Evolutionary conservation across 2,797 vertebrate genomes (phyloP).

Genomic region (Margarornis squamiger): DNA sequence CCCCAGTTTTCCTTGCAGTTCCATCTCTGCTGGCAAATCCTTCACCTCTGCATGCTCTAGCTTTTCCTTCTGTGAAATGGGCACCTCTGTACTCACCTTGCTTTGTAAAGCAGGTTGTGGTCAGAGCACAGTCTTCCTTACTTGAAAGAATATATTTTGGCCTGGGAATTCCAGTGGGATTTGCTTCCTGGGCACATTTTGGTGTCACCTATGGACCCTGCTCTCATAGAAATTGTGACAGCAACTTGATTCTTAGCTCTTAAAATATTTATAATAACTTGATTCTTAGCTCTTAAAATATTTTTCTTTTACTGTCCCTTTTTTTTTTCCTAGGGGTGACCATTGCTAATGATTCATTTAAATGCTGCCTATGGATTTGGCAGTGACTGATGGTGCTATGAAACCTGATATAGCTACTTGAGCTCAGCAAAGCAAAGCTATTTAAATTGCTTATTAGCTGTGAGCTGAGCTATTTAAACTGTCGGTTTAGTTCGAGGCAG

Average conservation of each 20-base stretch:
- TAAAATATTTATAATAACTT: not conserved
- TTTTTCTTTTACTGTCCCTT: not conserved
- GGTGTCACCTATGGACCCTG: not conserved
- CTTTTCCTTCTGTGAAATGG: not conserved
- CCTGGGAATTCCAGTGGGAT: not conserved
- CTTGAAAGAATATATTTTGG: not conserved
- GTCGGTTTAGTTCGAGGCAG: slow-evolving; percentile 39
- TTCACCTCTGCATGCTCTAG: not conserved
- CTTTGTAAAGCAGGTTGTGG: not conserved
- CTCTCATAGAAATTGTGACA: not conserved
- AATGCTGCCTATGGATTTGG: slow-evolving; percentile 46
- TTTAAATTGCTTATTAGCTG: slow-evolving; percentile 67
- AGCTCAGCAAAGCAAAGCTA: slow-evolving; percentile 55
- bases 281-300: not conserved
- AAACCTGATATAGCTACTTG: slow-evolving; percentile 56
- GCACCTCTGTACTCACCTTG: not conserved
- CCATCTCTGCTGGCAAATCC: not conserved
- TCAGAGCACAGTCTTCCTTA: not conserved
- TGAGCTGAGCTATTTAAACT: slow-evolving; percentile 54
- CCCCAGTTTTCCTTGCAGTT: not conserved
- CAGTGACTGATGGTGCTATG: slow-evolving; percentile 57
- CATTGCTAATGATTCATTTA: slow-evolving; percentile 48
- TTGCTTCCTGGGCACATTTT: not conserved
- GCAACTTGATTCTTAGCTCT: not conserved
- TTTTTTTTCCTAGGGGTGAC: not conserved